Conservation (phyloP, 2,888 invertebrate species). For the Ametastegia equiseti region DNA sequence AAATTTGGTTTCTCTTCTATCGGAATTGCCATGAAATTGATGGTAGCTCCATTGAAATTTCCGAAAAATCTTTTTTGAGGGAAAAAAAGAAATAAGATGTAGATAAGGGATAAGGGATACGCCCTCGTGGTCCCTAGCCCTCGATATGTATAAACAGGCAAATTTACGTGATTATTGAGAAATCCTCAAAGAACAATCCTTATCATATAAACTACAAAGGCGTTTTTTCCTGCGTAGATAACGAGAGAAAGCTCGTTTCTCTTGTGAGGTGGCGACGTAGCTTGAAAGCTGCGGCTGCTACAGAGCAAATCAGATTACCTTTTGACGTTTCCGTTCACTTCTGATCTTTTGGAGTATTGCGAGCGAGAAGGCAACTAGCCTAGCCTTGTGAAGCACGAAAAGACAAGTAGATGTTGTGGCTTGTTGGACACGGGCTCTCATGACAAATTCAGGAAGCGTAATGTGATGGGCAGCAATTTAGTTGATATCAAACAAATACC, state of each 20-base stretch:
- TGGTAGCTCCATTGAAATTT: no score
- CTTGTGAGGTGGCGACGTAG: not conserved
- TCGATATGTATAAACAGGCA: no score
- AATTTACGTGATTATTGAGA: no score
- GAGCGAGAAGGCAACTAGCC: not conserved
- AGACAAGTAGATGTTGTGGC: not conserved
- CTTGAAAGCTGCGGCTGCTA: not conserved
- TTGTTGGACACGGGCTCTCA: constrained; percentile 1
- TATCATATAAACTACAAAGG: not conserved
- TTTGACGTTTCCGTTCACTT: not conserved
- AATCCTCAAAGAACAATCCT: no score
- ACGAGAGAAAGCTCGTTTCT: not conserved
- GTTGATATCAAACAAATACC: constrained; percentile 21
- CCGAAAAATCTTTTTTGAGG: no score
- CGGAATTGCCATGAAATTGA: no score
- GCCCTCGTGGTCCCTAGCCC: no score
- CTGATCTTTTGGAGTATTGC: not conserved
- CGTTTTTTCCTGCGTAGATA: not conserved
- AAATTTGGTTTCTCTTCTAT: no score
- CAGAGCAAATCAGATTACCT: not conserved
- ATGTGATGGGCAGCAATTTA: constrained; percentile 7
- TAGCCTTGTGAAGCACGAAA: not conserved
- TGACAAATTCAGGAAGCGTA: constrained; percentile 34
- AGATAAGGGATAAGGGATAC: no score
- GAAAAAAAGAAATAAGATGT: no score